Conservation (phyloP, 2,888 invertebrate species). For the Amphipyra berbera region DNA sequence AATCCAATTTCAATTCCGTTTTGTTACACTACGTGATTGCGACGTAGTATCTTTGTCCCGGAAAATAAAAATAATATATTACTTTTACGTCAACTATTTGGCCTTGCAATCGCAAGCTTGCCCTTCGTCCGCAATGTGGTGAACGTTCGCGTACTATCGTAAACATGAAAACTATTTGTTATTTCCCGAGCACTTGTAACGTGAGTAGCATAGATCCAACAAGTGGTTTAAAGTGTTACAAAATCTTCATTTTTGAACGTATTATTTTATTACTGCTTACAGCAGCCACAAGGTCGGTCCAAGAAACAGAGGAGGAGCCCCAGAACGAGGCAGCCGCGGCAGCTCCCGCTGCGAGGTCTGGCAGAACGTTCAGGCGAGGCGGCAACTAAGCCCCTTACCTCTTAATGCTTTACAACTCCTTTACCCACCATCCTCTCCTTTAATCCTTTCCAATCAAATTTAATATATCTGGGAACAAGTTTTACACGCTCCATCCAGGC, state of each 20-base stretch:
- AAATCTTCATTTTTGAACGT: not conserved
- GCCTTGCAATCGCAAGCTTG: slow-evolving; percentile 4
- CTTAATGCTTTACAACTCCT: slow-evolving; percentile 1
- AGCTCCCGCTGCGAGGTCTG: slow-evolving; percentile 70
- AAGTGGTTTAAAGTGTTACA: not conserved
- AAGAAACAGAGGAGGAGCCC: slow-evolving; percentile 77
- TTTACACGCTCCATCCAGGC: slow-evolving; percentile 7
- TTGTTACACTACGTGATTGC: not conserved
- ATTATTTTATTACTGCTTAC: slow-evolving; percentile 22
- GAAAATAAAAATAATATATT: too few relatives aligned
- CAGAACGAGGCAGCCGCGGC: slow-evolving; percentile 63
- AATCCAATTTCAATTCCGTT: not conserved
- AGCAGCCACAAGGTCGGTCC: slow-evolving; percentile 79
- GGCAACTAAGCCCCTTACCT: slow-evolving; percentile 66
- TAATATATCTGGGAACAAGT: slow-evolving; percentile 32
- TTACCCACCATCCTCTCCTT: slow-evolving; percentile 44
- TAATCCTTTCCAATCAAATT: slow-evolving; percentile 39
- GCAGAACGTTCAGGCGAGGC: slow-evolving; percentile 77
- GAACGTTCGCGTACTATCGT: slow-evolving; percentile 22
- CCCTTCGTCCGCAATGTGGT: slow-evolving; percentile 28
- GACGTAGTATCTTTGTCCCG: too few relatives aligned
- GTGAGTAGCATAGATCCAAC: not conserved
- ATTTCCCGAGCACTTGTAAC: not conserved
- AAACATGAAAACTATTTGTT: not conserved
- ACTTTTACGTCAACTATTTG: not conserved